Percentiles rank a stretch among this genome's conserved stretches.
phyloP scores from a whole-genome alignment of 2,113 vertebrate species.

The Alligator mississippiensis region DNA sequence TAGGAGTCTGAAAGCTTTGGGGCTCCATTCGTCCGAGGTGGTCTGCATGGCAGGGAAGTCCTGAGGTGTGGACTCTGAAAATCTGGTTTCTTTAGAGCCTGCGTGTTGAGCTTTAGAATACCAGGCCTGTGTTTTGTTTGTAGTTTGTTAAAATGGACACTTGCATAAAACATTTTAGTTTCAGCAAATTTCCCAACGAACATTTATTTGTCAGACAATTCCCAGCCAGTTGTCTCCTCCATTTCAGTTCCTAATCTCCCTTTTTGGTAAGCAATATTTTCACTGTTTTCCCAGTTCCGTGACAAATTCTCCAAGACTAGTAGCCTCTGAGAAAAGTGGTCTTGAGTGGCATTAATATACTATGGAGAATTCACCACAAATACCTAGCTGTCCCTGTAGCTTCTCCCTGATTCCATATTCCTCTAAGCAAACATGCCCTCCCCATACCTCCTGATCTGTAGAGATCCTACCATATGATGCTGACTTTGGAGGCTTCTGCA shows the following conservation, averaged over 20 bases:
- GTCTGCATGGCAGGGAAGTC: too few relatives aligned
- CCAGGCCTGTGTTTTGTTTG: background rate
- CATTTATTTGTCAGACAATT: background rate
- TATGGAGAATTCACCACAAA: slow-evolving; percentile 38
- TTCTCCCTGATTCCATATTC: background rate
- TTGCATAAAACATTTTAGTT: slow-evolving; percentile 13
- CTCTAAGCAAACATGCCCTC: background rate
- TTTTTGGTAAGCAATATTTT: background rate
- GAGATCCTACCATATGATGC: background rate
- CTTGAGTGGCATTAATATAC: background rate
- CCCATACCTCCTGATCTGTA: background rate
- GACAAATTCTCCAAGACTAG: slow-evolving; percentile 30
- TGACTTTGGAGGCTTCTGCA: background rate
- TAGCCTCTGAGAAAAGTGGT: slow-evolving; percentile 15
- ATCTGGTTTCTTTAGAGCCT: background rate
- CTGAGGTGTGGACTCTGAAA: background rate
- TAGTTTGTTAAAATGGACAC: background rate
- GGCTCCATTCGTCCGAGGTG: too few relatives aligned
- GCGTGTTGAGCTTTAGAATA: slow-evolving; percentile 12
- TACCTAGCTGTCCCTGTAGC: background rate
- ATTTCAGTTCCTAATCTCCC: background rate
- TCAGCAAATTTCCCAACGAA: background rate
- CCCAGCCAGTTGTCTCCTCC: background rate
- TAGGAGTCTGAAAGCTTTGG: too few relatives aligned
- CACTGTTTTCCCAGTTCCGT: background rate